Evolutionary conservation across 2,888 invertebrate genomes (phyloP).

Genomic region (Nomada flava): DNA sequence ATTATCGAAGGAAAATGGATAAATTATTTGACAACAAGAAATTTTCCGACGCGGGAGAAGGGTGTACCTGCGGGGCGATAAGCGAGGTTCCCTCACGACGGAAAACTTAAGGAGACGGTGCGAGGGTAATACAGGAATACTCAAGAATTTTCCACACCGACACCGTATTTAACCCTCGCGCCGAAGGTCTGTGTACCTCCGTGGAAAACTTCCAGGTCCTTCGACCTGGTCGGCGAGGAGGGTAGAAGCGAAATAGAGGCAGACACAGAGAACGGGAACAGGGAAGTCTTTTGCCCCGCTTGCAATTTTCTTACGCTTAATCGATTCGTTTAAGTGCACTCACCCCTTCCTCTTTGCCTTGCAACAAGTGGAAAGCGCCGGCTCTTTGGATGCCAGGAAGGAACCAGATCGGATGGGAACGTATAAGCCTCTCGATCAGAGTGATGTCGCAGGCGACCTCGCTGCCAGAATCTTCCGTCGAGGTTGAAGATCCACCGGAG

Average conservation of each 20-base stretch:
- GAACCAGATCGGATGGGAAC: slow-evolving; percentile 98
- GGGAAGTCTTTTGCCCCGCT: slow-evolving; percentile 6
- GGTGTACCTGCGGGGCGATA: not conserved
- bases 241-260: not conserved
- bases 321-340: slow-evolving; percentile 80
- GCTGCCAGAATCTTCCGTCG: slow-evolving; percentile 86
- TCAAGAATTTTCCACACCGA: slow-evolving; percentile 36
- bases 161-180: slow-evolving; percentile 10
- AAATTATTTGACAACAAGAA: not conserved
- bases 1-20: too few relatives aligned
- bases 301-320: slow-evolving; percentile 63
- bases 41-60: not conserved
- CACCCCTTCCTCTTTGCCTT: slow-evolving; percentile 96
- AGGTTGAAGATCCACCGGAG: slow-evolving; percentile 81
- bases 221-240: slow-evolving; percentile 1
- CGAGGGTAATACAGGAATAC: not conserved
- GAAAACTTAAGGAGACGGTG: not conserved
- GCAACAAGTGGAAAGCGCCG: slow-evolving; percentile 96
- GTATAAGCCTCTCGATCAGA: slow-evolving; percentile 93
- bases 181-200: not conserved
- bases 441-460: slow-evolving; percentile 94
- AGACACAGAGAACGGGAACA: not conserved
- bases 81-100: slow-evolving; percentile 1
- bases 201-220: slow-evolving; percentile 35
- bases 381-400: slow-evolving; percentile 96